Conservation (phyloP, 1,140 invertebrate species). For the Nasonia vitripennis region DNA sequence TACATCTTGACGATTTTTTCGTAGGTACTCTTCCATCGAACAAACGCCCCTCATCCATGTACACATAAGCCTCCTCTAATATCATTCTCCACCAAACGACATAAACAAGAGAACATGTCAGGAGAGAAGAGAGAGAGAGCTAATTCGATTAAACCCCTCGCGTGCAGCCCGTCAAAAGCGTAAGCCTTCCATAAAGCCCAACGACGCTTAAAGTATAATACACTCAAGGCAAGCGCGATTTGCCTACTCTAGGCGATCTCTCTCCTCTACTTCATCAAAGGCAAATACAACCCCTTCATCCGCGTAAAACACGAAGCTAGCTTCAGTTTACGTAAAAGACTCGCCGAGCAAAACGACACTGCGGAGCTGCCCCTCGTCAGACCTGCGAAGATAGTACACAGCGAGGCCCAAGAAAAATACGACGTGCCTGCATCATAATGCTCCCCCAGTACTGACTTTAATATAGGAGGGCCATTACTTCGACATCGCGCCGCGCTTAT, state of each 20-base stretch:
- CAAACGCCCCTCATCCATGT: too few species aligned
- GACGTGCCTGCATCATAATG: conserved; percentile 1
- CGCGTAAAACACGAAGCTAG: not conserved
- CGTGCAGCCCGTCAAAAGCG: not conserved
- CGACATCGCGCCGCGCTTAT: not conserved
- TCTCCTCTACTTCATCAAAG: conserved; percentile 44
- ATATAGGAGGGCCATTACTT: conserved; percentile 24
- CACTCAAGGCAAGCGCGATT: not conserved
- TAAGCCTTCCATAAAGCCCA: not conserved
- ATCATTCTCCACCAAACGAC: too few species aligned
- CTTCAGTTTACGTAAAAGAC: not conserved
- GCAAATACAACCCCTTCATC: conserved; percentile 25
- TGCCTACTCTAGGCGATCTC: not conserved
- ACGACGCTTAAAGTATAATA: not conserved
- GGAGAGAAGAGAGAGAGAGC: not conserved
- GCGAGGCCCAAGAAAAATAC: conserved; percentile 6
- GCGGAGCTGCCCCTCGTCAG: not conserved
- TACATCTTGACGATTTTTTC: too few species aligned
- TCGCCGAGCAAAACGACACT: not conserved
- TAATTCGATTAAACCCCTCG: not conserved
- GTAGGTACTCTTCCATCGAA: too few species aligned
- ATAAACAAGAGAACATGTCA: not conserved
- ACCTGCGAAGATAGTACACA: not conserved
- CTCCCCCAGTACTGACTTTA: conserved; percentile 1
- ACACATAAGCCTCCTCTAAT: too few species aligned